Evolutionary conservation across 1,140 invertebrate species (phyloP), one percentile per base, ranked within the genome.

Genomic region (Drosophila truncata): DNA sequence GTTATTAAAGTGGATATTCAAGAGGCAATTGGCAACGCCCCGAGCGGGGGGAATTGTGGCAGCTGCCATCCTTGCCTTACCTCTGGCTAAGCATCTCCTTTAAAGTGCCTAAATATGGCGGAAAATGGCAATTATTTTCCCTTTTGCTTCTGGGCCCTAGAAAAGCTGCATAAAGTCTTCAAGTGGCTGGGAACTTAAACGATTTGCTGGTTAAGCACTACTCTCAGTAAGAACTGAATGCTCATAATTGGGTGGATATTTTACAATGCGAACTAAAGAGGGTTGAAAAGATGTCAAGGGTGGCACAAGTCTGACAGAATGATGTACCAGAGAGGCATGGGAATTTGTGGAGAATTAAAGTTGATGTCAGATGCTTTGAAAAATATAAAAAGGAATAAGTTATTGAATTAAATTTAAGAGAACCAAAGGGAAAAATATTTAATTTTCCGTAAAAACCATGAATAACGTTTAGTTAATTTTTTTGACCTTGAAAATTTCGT

Each of bases 1-100:
- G 84, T 83, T 80, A 87, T 87, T 80, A 83, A 88, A 82, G 83
- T 86, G 78, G 82, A 70, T 82, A 69, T 82, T 81, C 57, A 75
- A 78, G 83, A 72, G 79, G 52, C 79, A 55, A 37, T 74, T 31
- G 33, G 25, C 31, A 39, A 54, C 35, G 58, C 44, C 47, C 41
- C 58, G 63, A 77, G 46, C 25, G 11, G 59, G 62, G 13, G 59
- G 62, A 66, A 80, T 65, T 71, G 47, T 52, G 46, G n/a, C 33
- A 46, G 31, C 20, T 10, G 31, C 39, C 31, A 25, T 20, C 13
- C 27, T n/a, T 2, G 20, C 44, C 4, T 20, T 13, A 14, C 50
- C 29, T 25, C 65, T n/a, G 14, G 20, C 42, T 35, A 47, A 62
- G 57, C 52, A 23, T 57, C 39, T 37, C 47, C 52, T 31, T 55